phyloP scores from a whole-genome alignment of 2,797 vertebrate species.

The Neosilurus hyrtlii region DNA sequence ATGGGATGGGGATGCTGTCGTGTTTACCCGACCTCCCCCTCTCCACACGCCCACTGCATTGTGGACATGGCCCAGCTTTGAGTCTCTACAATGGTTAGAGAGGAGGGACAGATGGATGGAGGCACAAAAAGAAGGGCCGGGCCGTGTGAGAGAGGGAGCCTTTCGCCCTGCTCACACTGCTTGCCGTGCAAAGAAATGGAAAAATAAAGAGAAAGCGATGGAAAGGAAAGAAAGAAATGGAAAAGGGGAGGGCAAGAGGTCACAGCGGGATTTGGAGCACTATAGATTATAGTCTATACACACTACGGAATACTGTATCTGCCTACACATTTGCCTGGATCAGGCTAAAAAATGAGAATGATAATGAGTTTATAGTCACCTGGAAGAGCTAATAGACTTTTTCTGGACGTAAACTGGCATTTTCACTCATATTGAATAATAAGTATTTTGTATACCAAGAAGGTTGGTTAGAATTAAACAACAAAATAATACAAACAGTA shows the following conservation, averaged over 20 bases:
- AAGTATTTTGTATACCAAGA: neutral
- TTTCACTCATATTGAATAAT: neutral
- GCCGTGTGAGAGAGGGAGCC: conserved; percentile 63
- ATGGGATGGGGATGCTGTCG: conserved; percentile 79
- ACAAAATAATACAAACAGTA: neutral
- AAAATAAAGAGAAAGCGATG: conserved; percentile 62
- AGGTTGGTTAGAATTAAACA: neutral
- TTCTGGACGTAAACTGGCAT: no score
- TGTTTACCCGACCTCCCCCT: conserved; percentile 74
- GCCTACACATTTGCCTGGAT: conserved; percentile 10
- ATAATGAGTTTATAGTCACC: neutral
- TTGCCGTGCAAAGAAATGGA: conserved; percentile 55
- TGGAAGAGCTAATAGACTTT: neutral
- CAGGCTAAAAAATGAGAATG: neutral
- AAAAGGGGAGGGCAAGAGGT: conserved; percentile 45
- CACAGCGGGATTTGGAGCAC: conserved; percentile 43
- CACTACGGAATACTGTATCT: conserved; percentile 34
- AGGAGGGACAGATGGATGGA: conserved; percentile 77
- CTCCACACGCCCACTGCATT: conserved; percentile 75
- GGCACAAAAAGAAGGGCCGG: conserved; percentile 70
- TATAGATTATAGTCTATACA: conserved; percentile 31
- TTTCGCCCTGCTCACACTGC: conserved; percentile 46
- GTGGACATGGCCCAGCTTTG: conserved; percentile 76
- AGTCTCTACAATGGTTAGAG: conserved; percentile 73
- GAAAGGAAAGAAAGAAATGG: conserved; percentile 56